phyloP scores from a whole-genome alignment of 35 echinoderm and acorn worm species.

The Apostichopus parvimensis region DNA sequence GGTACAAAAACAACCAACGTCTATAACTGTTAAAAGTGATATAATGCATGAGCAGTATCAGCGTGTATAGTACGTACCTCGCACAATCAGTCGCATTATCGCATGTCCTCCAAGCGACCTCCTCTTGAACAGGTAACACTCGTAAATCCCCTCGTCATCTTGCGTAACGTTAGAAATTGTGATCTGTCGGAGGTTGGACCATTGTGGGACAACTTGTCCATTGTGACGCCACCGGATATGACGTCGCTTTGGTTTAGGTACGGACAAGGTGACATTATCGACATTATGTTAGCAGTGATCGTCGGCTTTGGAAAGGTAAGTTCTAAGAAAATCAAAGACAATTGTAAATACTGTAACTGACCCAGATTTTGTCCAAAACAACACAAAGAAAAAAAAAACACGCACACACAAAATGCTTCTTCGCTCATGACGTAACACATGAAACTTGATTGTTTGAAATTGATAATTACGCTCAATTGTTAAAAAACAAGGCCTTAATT shows the following conservation, averaged over 20 bases:
- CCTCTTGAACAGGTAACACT: not conserved
- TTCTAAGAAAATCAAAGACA: not conserved
- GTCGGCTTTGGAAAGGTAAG: not conserved
- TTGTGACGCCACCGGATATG: slow-evolving; percentile 11
- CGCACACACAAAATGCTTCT: no score
- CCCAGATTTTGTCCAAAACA: no score
- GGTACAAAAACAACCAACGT: no score
- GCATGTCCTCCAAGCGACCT: not conserved
- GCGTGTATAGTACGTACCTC: not conserved
- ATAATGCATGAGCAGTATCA: no score
- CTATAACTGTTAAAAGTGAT: no score
- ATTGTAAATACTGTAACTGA: no score
- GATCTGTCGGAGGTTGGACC: no score
- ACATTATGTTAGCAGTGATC: not conserved
- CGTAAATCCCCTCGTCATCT: not conserved
- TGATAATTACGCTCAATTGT: no score
- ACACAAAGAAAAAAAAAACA: no score
- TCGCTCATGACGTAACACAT: no score
- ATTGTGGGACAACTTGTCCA: not conserved
- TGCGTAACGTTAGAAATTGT: not conserved
- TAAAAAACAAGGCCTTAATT: no score
- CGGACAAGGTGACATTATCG: not conserved
- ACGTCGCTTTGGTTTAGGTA: not conserved
- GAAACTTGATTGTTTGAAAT: no score
- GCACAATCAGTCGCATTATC: slow-evolving; percentile 12